Conservation (phyloP, 2,113 vertebrate species). For the Anhinga anhinga region DNA sequence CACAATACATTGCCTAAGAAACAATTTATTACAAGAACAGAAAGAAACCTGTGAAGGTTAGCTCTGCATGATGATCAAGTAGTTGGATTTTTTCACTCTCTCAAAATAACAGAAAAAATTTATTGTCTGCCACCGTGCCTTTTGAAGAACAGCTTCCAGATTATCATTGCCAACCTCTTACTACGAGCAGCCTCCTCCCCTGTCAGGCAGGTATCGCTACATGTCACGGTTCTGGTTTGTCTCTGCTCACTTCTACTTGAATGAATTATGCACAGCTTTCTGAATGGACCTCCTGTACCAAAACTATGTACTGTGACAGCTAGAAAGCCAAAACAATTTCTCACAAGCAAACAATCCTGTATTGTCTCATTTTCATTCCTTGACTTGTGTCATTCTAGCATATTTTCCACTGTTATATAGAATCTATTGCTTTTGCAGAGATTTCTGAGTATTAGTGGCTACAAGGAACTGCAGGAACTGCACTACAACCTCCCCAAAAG, state of each 20-base stretch:
- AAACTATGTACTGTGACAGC: neutral
- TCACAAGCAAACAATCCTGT: neutral
- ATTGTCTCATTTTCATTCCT: neutral
- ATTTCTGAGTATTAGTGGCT: neutral
- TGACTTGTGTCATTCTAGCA: neutral
- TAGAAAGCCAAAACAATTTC: neutral
- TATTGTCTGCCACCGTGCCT: neutral
- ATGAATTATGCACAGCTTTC: neutral
- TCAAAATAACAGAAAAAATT: neutral
- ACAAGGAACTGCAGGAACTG: neutral
- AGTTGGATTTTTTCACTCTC: neutral
- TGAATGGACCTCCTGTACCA: neutral
- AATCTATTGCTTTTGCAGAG: neutral
- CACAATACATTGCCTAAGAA: neutral
- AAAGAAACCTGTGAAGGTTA: neutral
- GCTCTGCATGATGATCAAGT: neutral
- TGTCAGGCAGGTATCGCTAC: neutral
- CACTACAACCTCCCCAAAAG: neutral
- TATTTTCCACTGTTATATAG: neutral
- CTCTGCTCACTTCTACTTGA: neutral
- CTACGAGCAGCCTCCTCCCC: neutral
- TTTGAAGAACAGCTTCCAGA: constrained; percentile 6
- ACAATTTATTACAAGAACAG: neutral
- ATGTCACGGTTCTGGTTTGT: neutral
- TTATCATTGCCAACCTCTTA: neutral